Evolutionary conservation across 2,113 vertebrate genomes (phyloP).

Genomic region (Pollimyrus isidori): DNA sequence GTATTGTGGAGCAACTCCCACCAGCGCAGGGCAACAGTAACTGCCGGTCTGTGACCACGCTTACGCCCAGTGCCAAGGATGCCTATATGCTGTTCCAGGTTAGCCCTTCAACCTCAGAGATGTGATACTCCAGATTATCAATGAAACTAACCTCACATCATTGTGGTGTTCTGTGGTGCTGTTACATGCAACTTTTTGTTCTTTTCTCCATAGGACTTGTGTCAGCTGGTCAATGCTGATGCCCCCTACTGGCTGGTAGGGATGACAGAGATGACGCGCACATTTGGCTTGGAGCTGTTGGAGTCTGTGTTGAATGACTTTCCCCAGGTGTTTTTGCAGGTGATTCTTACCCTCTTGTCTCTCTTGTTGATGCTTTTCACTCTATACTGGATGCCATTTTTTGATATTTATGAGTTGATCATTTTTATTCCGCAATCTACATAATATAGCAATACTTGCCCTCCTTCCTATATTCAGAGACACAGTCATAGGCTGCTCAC

Average conservation of each 20-base stretch:
- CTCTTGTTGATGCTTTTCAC: neutral
- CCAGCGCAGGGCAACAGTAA: constrained; percentile 88
- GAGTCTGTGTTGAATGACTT: constrained; percentile 98
- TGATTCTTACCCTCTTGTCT: constrained; percentile 58
- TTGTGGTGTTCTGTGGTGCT: neutral
- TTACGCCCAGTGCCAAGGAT: constrained; percentile 94
- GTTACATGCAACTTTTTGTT: neutral
- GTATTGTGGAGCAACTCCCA: constrained; percentile 67
- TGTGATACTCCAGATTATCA: neutral
- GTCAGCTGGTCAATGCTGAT: constrained; percentile 97
- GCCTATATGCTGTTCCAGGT: constrained; percentile 99
- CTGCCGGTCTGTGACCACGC: constrained; percentile 83
- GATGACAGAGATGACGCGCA: constrained; percentile 98
- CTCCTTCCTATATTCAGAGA: neutral
- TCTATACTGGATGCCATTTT: neutral
- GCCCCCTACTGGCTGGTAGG: constrained; percentile 97
- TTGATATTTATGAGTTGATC: neutral
- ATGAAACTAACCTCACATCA: neutral
- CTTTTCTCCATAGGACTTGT: constrained; percentile 71
- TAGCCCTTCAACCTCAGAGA: neutral
- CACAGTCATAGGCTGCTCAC: neutral
- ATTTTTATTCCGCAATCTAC: neutral
- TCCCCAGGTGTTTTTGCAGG: constrained; percentile 88
- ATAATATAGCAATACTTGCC: neutral
- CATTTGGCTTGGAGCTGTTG: constrained; percentile 90